Conservation (phyloP, 2,797 vertebrate species). For the Peromyscus eremicus region DNA sequence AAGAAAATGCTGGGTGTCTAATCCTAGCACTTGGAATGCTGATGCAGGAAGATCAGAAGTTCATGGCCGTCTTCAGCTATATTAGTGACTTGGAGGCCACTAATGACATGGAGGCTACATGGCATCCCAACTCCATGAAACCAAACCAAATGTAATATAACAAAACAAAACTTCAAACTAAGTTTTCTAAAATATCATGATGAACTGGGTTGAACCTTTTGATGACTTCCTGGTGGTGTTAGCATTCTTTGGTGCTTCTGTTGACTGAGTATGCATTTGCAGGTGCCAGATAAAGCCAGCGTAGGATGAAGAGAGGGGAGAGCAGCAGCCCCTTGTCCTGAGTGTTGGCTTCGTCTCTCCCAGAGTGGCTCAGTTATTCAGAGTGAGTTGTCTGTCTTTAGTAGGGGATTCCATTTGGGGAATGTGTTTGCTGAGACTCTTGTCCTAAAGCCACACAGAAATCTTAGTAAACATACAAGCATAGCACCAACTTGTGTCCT, state of each 20-base stretch:
- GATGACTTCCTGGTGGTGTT: background rate
- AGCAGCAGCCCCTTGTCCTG: accelerated
- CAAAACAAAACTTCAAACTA: background rate
- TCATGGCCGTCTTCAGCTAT: background rate
- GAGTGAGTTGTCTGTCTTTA: background rate
- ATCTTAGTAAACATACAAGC: background rate
- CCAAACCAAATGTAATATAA: background rate
- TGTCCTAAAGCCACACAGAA: background rate
- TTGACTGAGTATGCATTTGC: background rate
- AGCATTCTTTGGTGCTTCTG: accelerated
- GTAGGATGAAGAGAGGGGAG: background rate
- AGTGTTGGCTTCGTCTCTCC: background rate
- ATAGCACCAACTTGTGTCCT: background rate
- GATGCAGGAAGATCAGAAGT: background rate
- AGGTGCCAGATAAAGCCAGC: background rate
- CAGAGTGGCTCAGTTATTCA: background rate
- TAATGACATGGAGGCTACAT: background rate
- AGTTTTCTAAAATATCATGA: background rate
- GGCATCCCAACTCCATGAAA: background rate
- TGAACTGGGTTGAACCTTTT: no score
- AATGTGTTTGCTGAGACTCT: background rate
- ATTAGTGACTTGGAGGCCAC: background rate
- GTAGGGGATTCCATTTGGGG: background rate
- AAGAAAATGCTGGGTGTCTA: background rate
- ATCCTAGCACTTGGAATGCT: background rate